Base-by-base conservation (phyloP, 2,888 invertebrate species). In the Agriopis aurantiaria region DNA sequence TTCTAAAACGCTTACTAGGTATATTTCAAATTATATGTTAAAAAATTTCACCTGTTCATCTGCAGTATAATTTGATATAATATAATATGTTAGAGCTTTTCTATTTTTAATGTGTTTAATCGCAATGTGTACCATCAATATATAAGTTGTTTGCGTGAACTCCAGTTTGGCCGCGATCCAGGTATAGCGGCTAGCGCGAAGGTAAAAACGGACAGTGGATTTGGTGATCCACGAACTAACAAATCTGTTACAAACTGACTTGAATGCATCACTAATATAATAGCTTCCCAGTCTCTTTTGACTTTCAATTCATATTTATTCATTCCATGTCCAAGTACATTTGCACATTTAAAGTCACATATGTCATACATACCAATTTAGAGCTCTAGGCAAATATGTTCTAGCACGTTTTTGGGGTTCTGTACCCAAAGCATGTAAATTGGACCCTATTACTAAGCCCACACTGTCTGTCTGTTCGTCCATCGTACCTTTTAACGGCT, bases 91-190 rank as follows among this genome's bases (percentile, higher is more conserved):
- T 11, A 23, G 45, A 53, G 53, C 46, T 62, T 51, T 65, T 57
- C 65, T 65, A 65, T 57, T 64, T 64, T 57, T 69, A 51, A 40
- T 60, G 23, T 51, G 49, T 60, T 65, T 62, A 62, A 46, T 55
- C 14, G 63, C 55, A 48, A 58, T 40, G 61, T 49, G 52, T 52
- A 52, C 33, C 33, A 43, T 43, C 8, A 43, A 43, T 43, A 43
- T 43, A 3, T 56, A 57, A 58, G 58, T 65, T 45, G 57, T 69
- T 33, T 69, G 68, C 65, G 61, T 60, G 64, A 56, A 62, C 61
- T 68, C 59, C 75, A 66, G 66, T 45, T 87, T 88, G 87, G 87
- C 88, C 82, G 78, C 74, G 77, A 73, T 86, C 87, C 88, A 87
- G 86, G 57, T 63, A 45, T 48, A 51, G 62, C 63, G 40, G 43